These are phyloP conservation scores for Drosophila sturtevanti DNA, from an alignment of 1,140 invertebrate species.

Conservation along the genomic window DNA sequence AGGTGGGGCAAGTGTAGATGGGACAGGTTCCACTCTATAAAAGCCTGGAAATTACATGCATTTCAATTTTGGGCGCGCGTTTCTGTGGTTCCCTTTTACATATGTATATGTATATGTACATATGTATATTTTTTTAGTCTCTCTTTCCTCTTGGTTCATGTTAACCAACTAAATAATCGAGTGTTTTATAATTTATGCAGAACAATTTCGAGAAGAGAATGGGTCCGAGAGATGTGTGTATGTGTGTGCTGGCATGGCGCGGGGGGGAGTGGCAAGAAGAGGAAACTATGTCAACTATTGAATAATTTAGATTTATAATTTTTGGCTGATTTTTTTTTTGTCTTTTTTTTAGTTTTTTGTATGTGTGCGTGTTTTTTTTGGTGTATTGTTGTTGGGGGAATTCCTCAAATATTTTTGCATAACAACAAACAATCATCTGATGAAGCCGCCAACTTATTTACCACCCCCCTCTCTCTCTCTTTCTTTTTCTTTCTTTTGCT, in stretches of 20 bases:
- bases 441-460: slow-evolving; percentile 60
- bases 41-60: slow-evolving; percentile 70
- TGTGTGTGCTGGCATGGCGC: neutral
- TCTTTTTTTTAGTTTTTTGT: slow-evolving; percentile 43
- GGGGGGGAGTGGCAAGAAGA: slow-evolving; percentile 3
- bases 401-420: slow-evolving; percentile 79
- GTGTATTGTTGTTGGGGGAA: slow-evolving; percentile 48
- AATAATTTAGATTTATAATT: slow-evolving; percentile 76
- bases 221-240: neutral
- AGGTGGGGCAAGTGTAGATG: slow-evolving; percentile 35
- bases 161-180: slow-evolving; percentile 68
- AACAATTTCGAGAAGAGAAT: slow-evolving; percentile 34
- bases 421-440: slow-evolving; percentile 51
- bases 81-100: neutral
- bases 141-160: slow-evolving; percentile 24
- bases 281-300: slow-evolving; percentile 59
- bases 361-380: neutral
- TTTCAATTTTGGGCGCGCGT: slow-evolving; percentile 44
- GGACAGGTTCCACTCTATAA: slow-evolving; percentile 64
- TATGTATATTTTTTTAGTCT: slow-evolving; percentile 35
- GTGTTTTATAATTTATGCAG: slow-evolving; percentile 71
- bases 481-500: slow-evolving; percentile 12
- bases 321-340: slow-evolving; percentile 44
- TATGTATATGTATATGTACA: too few species aligned
- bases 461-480: slow-evolving; percentile 29